Evolutionary conservation across 2,888 invertebrate species (phyloP).

Genomic region (Rosalia funebris): DNA sequence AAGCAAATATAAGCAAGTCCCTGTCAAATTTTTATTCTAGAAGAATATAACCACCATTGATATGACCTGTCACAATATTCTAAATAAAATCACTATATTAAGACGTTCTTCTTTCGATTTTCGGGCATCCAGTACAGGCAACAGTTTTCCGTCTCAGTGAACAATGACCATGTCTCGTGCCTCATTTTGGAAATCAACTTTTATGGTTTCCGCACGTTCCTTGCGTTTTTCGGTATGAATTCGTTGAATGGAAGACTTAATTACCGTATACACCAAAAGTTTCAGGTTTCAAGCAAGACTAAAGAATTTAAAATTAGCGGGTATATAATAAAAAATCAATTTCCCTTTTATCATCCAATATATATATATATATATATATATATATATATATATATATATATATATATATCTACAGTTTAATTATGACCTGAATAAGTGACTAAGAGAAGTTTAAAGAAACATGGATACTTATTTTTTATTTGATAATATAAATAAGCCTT

Average conservation of each 20-base stretch:
- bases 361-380: too few species aligned
- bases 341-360: too few species aligned
- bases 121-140: slow-evolving; percentile 38
- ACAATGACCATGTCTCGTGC: background rate
- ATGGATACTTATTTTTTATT: too few species aligned
- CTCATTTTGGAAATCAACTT: background rate
- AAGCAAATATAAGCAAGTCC: slow-evolving; percentile 33
- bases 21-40: slow-evolving; percentile 47
- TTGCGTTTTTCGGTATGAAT: background rate
- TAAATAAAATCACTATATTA: slow-evolving; percentile 43
- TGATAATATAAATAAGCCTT: too few species aligned
- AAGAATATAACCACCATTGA: slow-evolving; percentile 44
- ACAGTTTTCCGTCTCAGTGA: slow-evolving; percentile 50
- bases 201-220: background rate
- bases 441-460: too few species aligned
- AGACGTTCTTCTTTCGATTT: slow-evolving; percentile 40
- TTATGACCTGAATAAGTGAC: too few species aligned
- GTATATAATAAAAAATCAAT: too few species aligned
- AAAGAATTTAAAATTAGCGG: too few species aligned
- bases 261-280: too few species aligned
- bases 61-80: slow-evolving; percentile 40
- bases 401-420: too few species aligned
- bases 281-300: too few species aligned
- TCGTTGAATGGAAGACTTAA: slow-evolving; percentile 8
- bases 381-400: too few species aligned